Conservation (phyloP, 2,888 invertebrate species). For the Metacarcinus magister region DNA sequence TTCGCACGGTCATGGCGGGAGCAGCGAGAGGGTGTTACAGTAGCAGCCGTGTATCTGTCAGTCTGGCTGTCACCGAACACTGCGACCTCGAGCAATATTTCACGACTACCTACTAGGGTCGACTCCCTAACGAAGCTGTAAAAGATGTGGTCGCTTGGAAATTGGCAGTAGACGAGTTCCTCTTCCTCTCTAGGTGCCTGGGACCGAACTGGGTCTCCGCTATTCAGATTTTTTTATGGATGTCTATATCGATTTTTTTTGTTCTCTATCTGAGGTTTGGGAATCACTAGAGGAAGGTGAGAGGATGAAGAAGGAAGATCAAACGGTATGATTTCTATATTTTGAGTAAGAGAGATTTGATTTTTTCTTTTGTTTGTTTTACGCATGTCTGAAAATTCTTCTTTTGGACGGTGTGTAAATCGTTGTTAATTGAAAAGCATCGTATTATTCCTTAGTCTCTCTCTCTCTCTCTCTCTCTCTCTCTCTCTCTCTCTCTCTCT, state of each 20-base stretch:
- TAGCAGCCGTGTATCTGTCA: slow-evolving; percentile 19
- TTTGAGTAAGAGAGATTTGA: neutral
- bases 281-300: neutral
- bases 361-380: neutral
- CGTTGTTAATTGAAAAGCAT: too few species aligned
- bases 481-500: neutral
- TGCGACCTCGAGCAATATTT: neutral
- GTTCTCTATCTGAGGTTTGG: neutral
- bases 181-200: neutral
- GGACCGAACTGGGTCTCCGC: neutral
- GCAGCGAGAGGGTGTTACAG: neutral
- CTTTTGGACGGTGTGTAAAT: too few species aligned
- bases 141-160: slow-evolving; percentile 36
- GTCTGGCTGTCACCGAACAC: slow-evolving; percentile 26
- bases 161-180: neutral
- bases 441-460: neutral
- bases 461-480: neutral
- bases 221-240: neutral
- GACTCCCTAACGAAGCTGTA: neutral
- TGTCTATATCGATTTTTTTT: neutral
- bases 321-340: neutral
- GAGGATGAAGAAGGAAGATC: neutral
- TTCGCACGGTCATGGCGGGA: neutral
- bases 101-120: neutral
- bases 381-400: neutral